Conservation (phyloP, 2,888 invertebrate genomes). For the Oscheius sp. region DNA sequence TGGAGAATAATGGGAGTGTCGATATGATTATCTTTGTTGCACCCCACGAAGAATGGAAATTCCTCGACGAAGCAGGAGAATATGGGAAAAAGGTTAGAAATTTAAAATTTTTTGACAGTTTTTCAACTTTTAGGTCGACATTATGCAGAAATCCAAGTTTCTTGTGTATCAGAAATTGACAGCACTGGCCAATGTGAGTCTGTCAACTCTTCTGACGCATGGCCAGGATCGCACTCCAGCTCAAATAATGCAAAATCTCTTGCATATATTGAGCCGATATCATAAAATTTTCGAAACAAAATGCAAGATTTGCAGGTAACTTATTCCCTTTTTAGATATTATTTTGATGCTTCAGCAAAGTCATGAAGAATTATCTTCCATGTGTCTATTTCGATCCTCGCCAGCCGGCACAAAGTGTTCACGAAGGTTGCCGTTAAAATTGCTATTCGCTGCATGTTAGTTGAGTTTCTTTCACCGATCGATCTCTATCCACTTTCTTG, state of each 20-base stretch:
- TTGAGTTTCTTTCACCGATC: too few relatives aligned
- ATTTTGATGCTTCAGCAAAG: conserved; percentile 9
- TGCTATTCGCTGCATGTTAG: not conserved
- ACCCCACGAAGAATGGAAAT: conserved; percentile 35
- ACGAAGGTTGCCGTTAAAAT: conserved; percentile 33
- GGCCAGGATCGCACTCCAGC: not conserved
- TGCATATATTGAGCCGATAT: conserved; percentile 15
- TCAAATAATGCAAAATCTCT: not conserved
- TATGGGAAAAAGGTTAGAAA: conserved; percentile 27
- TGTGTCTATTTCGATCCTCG: conserved; percentile 29
- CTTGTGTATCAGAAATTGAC: conserved; percentile 35
- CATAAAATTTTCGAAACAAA: conserved; percentile 32
- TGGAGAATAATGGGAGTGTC: conserved; percentile 26
- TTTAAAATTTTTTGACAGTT: too few relatives aligned
- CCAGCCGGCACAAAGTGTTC: conserved; percentile 5
- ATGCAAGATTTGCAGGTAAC: conserved; percentile 21
- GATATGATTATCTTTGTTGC: conserved; percentile 36
- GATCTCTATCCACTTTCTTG: too few relatives aligned
- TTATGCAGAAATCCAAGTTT: conserved; percentile 19
- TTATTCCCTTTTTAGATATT: not conserved
- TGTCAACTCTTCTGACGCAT: not conserved
- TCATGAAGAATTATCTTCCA: conserved; percentile 37
- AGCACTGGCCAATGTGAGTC: conserved; percentile 20
- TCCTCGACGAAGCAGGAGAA: conserved; percentile 28
- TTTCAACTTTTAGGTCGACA: conserved; percentile 29